phyloP scores from a whole-genome alignment of 2,888 invertebrate species.

The Ochropleura plecta region DNA sequence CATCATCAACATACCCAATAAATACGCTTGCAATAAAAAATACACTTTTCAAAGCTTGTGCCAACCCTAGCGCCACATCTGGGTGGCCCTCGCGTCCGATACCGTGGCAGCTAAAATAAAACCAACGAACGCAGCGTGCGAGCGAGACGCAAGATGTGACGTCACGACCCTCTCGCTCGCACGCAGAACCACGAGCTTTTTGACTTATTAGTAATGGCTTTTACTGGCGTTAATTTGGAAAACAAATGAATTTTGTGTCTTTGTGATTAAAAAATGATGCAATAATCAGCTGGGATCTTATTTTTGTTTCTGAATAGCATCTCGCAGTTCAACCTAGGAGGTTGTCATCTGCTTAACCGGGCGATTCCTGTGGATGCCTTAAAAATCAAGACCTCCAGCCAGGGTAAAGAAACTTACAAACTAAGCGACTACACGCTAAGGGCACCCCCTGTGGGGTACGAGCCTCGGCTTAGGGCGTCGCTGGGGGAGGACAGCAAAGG shows the following conservation, averaged over 20 bases:
- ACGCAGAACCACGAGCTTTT: constrained; percentile 39
- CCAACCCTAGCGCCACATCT: constrained; percentile 81
- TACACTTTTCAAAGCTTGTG: constrained; percentile 19
- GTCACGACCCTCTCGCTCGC: constrained; percentile 59
- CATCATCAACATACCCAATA: too few relatives aligned
- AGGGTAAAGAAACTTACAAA: too few relatives aligned
- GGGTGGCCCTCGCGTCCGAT: constrained; percentile 86
- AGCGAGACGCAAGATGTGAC: constrained; percentile 71
- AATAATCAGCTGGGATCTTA: neutral
- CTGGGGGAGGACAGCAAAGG: too few relatives aligned
- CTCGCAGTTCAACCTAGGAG: too few relatives aligned
- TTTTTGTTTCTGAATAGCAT: too few relatives aligned
- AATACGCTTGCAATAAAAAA: too few relatives aligned
- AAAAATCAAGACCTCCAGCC: too few relatives aligned
- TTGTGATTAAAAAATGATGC: neutral
- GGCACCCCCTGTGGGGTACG: too few relatives aligned
- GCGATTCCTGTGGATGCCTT: too few relatives aligned
- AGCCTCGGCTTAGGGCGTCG: too few relatives aligned
- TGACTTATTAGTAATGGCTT: constrained; percentile 37
- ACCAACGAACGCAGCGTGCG: constrained; percentile 73
- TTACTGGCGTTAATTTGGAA: constrained; percentile 11
- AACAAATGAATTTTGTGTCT: neutral
- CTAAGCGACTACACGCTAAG: too few relatives aligned
- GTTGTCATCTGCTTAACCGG: too few relatives aligned
- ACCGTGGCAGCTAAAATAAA: constrained; percentile 82